phyloP scores from a whole-genome alignment of 2,797 vertebrate genomes.

The Sebastes dallii region DNA sequence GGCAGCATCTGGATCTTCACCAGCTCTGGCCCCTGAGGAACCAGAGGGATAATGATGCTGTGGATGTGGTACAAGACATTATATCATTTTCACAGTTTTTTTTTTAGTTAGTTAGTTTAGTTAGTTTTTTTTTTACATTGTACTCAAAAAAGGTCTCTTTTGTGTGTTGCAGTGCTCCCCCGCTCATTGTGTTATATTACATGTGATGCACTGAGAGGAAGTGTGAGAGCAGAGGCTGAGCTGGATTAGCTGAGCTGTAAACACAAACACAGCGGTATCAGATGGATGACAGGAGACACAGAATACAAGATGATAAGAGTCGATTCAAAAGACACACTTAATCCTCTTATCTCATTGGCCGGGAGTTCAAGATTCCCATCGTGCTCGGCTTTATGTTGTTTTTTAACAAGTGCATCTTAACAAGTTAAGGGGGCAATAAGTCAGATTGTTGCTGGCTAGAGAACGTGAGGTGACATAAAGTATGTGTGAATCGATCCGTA shows the following conservation, averaged over 20 bases:
- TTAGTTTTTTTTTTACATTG: background rate
- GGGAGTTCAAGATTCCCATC: slow-evolving; percentile 24
- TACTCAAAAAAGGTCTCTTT: background rate
- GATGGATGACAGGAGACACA: slow-evolving; percentile 47
- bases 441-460: background rate
- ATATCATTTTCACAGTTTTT: background rate
- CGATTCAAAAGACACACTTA: slow-evolving; percentile 33
- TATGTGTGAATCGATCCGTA: background rate
- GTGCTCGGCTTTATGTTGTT: slow-evolving; percentile 3
- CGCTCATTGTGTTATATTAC: background rate
- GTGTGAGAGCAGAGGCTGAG: slow-evolving; percentile 23
- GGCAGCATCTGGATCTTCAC: background rate
- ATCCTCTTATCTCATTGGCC: slow-evolving; percentile 55
- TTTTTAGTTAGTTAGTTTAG: background rate
- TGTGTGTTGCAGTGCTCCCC: background rate
- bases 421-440: background rate
- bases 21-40: background rate
- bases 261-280: slow-evolving; percentile 63
- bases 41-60: background rate
- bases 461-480: background rate
- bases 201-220: background rate
- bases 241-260: slow-evolving; percentile 52
- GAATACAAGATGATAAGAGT: slow-evolving; percentile 40
- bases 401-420: slow-evolving; percentile 17
- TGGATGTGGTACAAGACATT: background rate